Evolutionary conservation across 23 tunicate genomes (phyloP).

Genomic region (Styela clava): DNA sequence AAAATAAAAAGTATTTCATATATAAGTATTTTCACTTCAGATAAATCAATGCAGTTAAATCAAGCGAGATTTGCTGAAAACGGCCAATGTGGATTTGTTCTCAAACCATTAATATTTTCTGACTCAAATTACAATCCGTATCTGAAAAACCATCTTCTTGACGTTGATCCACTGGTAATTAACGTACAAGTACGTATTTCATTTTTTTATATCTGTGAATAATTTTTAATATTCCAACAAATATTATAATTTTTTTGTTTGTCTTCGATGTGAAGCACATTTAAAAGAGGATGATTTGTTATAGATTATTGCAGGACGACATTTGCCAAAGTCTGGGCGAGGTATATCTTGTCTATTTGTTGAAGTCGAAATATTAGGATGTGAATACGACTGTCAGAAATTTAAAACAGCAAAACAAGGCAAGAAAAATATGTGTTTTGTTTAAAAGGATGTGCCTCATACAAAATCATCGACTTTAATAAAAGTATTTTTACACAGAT

Average conservation of each 20-base stretch:
- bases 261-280: not conserved
- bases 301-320: slow-evolving; percentile 74
- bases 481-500: slow-evolving; percentile 28
- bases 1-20: not conserved
- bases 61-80: slow-evolving; percentile 58
- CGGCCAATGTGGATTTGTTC: slow-evolving; percentile 56
- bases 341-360: slow-evolving; percentile 81
- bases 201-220: not conserved
- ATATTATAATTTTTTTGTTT: not conserved
- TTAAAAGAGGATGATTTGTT: too few species aligned
- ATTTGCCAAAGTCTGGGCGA: slow-evolving; percentile 72
- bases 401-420: slow-evolving; percentile 86
- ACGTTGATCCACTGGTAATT: slow-evolving; percentile 39
- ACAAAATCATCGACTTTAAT: not conserved
- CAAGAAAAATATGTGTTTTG: not conserved
- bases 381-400: slow-evolving; percentile 75
- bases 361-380: slow-evolving; percentile 79
- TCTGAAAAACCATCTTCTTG: slow-evolving; percentile 20
- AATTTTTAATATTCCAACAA: not conserved
- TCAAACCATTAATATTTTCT: slow-evolving; percentile 29
- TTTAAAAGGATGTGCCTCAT: slow-evolving; percentile 7
- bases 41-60: slow-evolving; percentile 73
- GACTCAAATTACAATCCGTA: slow-evolving; percentile 35
- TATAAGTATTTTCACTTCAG: too few species aligned
- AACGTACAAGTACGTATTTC: slow-evolving; percentile 54